Evolutionary conservation across 2,888 invertebrate species (phyloP).

Genomic region (Vandiemenella viatica): DNA sequence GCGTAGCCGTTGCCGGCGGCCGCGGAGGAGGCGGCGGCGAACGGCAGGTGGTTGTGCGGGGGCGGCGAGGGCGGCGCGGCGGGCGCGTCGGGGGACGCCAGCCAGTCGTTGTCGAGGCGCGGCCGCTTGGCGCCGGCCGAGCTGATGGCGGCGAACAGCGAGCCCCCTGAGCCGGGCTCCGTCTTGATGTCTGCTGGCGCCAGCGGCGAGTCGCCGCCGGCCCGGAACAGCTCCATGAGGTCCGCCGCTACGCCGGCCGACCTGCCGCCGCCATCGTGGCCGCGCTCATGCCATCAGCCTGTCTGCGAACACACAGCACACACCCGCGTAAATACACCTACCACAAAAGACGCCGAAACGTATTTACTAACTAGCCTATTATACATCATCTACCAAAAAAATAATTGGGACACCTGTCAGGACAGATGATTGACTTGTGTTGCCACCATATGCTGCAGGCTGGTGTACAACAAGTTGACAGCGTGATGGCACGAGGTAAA

Average conservation of each 20-base stretch:
- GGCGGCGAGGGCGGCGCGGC: conserved; percentile 43
- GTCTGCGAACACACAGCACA: conserved; percentile 43
- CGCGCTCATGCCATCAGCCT: conserved; percentile 28
- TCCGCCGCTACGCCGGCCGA: conserved; percentile 30
- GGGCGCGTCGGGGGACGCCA: conserved; percentile 39
- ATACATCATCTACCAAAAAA: too few relatives aligned
- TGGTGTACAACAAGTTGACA: too few relatives aligned
- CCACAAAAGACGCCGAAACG: too few relatives aligned
- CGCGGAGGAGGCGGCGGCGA: conserved; percentile 28
- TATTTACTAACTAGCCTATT: too few relatives aligned
- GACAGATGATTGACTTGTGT: too few relatives aligned
- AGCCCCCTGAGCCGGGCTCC: conserved; percentile 25
- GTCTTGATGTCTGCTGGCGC: conserved; percentile 28
- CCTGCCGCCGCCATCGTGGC: conserved; percentile 30
- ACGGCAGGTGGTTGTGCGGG: conserved; percentile 36
- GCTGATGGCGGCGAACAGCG: conserved; percentile 28
- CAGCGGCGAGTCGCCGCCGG: conserved; percentile 30
- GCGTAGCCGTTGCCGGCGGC: conserved; percentile 56
- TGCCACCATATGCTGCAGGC: too few relatives aligned
- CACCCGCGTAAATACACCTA: too few relatives aligned
- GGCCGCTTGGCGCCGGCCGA: conserved; percentile 33
- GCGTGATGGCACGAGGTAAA: too few relatives aligned
- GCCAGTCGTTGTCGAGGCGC: conserved; percentile 48
- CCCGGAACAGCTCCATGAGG: conserved; percentile 23
- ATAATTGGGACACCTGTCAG: too few relatives aligned